These are phyloP conservation scores for Drosophila paranaensis DNA, from an alignment of 2,888 invertebrate species.

Conservation along the genomic window DNA sequence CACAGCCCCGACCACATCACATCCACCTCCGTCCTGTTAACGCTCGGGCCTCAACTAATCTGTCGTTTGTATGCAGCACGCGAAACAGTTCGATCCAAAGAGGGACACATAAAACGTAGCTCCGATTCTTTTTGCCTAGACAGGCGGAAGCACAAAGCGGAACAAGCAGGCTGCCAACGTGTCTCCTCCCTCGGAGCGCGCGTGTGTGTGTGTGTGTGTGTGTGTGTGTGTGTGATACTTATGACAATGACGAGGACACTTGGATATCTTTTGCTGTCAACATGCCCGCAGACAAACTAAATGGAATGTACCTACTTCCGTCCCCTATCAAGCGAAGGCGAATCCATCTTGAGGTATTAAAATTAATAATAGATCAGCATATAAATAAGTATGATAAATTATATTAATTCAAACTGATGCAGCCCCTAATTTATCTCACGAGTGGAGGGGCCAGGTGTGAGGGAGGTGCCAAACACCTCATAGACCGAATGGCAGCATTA, in stretches of 20 bases:
- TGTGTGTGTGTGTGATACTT: conserved; percentile 13
- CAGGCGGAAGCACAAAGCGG: conserved; percentile 28
- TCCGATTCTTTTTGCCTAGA: conserved; percentile 16
- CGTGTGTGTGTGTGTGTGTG: background rate
- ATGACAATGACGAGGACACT: conserved; percentile 46
- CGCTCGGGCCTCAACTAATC: conserved; percentile 57
- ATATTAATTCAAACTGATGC: conserved; percentile 3
- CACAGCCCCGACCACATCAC: conserved; percentile 15
- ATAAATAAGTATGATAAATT: conserved; percentile 5
- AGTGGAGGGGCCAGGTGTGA: background rate
- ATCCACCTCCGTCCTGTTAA: conserved; percentile 29
- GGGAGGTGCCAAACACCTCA: background rate
- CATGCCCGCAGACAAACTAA: conserved; percentile 32
- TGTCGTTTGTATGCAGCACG: conserved; percentile 68
- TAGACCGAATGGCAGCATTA: background rate
- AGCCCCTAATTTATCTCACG: background rate
- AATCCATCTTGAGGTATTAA: conserved; percentile 18
- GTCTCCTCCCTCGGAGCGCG: background rate
- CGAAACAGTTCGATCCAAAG: conserved; percentile 36
- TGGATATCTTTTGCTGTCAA: conserved; percentile 36
- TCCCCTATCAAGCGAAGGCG: background rate
- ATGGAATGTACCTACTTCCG: conserved; percentile 4
- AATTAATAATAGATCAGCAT: conserved; percentile 14
- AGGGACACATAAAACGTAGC: conserved; percentile 5
- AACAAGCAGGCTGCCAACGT: conserved; percentile 4